Conservation (phyloP, 2,888 invertebrate genomes). For the Aleiodes leptofemur region DNA sequence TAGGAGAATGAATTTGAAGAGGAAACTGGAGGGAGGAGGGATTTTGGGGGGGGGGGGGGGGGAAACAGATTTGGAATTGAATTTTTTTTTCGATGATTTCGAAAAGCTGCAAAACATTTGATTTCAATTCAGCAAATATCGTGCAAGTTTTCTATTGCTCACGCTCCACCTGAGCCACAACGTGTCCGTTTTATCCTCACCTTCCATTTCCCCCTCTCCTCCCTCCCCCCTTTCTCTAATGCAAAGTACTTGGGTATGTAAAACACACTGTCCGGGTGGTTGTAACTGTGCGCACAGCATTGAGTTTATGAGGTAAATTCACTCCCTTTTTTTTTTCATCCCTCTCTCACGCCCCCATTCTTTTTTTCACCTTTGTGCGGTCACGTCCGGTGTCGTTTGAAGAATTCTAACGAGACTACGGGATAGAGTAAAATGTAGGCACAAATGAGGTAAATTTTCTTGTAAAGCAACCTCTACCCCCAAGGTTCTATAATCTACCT, state of each 20-base stretch:
- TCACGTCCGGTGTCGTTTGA: slow-evolving; percentile 33
- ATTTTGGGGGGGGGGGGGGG: too few species aligned
- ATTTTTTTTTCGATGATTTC: too few species aligned
- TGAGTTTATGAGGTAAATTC: slow-evolving; percentile 23
- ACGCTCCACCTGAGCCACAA: too few species aligned
- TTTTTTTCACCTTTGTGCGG: slow-evolving; percentile 27
- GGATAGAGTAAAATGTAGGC: slow-evolving; percentile 15
- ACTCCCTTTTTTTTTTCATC: too few species aligned
- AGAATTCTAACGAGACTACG: slow-evolving; percentile 27
- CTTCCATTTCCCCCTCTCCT: too few species aligned
- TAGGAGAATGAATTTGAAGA: too few species aligned
- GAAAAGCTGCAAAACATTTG: too few species aligned
- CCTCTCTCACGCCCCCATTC: background rate
- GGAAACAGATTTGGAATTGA: too few species aligned
- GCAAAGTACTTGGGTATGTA: slow-evolving; percentile 29
- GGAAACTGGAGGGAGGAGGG: too few species aligned
- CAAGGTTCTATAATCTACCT: slow-evolving; percentile 7
- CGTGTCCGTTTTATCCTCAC: too few species aligned
- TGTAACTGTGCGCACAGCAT: slow-evolving; percentile 16
- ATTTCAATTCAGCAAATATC: too few species aligned
- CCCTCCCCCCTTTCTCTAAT: background rate
- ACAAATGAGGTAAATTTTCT: slow-evolving; percentile 27
- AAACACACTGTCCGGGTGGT: slow-evolving; percentile 16
- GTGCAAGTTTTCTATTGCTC: too few species aligned
- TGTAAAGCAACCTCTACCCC: background rate